Percentiles rank a stretch among this genome's conserved stretches.
Conservation (phyloP, 2,888 invertebrate species). For the Achlya flavicornis region DNA sequence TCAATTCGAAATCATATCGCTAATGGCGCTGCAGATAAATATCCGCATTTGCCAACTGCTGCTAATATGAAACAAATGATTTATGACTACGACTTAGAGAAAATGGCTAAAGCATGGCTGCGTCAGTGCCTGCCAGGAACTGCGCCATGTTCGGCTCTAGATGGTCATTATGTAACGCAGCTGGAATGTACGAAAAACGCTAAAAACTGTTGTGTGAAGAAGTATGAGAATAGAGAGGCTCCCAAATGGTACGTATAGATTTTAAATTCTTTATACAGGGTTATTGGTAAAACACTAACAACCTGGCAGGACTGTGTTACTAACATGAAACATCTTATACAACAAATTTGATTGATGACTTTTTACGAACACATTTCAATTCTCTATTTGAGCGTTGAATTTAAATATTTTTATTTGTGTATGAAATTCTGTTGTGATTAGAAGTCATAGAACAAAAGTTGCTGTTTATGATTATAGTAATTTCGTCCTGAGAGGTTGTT, state of each 20-base stretch:
- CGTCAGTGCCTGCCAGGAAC: constrained; percentile 72
- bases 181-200: constrained; percentile 71
- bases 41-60: constrained; percentile 65
- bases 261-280: constrained; percentile 5
- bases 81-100: constrained; percentile 70
- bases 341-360: no score
- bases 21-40: constrained; percentile 49
- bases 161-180: constrained; percentile 61
- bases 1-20: constrained; percentile 75
- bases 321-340: no score
- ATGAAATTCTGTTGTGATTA: no score
- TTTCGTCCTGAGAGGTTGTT: no score
- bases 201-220: constrained; percentile 57
- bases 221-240: constrained; percentile 28
- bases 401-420: no score
- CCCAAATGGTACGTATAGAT: constrained; percentile 51
- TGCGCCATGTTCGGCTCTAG: constrained; percentile 68
- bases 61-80: constrained; percentile 73
- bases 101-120: constrained; percentile 68
- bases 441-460: no score
- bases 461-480: no score
- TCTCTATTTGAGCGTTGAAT: no score
- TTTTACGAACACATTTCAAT: no score
- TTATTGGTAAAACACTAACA: no score
- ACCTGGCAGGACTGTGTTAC: no score